Evolutionary conservation across 2,113 vertebrate species (phyloP), one percentile per base, ranked within the genome.

Genomic region (Phycodurus eques): DNA sequence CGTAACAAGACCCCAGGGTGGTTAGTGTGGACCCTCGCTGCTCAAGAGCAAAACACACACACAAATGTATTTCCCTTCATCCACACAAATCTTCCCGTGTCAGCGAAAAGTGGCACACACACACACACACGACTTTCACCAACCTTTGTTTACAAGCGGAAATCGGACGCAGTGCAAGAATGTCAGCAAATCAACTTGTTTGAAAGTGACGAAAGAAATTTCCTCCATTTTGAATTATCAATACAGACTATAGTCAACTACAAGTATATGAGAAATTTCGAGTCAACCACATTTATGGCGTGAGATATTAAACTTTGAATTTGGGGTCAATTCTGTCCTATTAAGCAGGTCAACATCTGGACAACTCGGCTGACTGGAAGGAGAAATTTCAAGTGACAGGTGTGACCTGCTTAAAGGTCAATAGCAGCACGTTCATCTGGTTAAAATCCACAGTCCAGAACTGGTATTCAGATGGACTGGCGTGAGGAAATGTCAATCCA

Each of bases 1-100:
- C 88, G 92, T 91, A 93, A 90, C 89, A 90, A 90, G 90, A 89
- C 86, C 91, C 91, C 83, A 88, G 90, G 90, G 89, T 89, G 87
- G 78, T 83, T 83, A 77, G 80, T 85, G 87, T 66, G n/a, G 86
- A 68, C 90, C 90, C 90, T 90, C 83, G 80, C 83, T 78, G 75
- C 89, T 88, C 83, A 88, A 85, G 78, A 15, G 31, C 14, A 63
- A 64, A 47, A 44, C 35, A 39, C 35, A n/a, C 20, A 78, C 79
- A 88, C 80, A 89, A 88, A 93, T 91, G 83, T 90, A 92, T 92
- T 86, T 87, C 84, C 81, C 70, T 85, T 86, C 86, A 90, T 92
- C 86, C 82, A 83, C 83, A 90, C 79, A 87, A 87, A 84, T 86
- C 89, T 82, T 80, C 76, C 73, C 62, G 63, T 87, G 88, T 87